Conservation (phyloP, 2,888 invertebrate genomes). For the Galerucella pusilla region DNA sequence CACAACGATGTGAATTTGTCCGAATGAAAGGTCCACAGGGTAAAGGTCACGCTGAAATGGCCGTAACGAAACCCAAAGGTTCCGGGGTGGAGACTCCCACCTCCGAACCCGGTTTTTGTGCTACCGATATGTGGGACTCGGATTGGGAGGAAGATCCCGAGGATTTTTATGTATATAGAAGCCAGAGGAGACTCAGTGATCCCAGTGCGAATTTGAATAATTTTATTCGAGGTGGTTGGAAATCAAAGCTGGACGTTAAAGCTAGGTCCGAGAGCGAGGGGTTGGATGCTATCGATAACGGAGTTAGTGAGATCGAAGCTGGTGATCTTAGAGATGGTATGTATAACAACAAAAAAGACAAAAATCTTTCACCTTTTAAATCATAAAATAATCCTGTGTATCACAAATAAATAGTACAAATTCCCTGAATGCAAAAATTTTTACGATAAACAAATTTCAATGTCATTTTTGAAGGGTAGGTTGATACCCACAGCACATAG, state of each 20-base stretch:
- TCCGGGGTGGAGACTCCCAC: constrained; percentile 95
- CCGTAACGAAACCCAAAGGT: constrained; percentile 90
- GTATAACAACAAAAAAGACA: constrained; percentile 46
- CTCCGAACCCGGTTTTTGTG: constrained; percentile 86
- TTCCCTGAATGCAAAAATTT: too few relatives aligned
- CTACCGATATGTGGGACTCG: constrained; percentile 89
- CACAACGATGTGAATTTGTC: constrained; percentile 95
- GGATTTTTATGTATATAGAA: constrained; percentile 82
- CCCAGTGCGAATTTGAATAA: constrained; percentile 91
- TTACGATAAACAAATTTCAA: too few relatives aligned
- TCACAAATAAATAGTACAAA: too few relatives aligned
- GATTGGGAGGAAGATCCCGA: constrained; percentile 91
- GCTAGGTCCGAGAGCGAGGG: constrained; percentile 94
- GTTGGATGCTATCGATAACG: constrained; percentile 85
- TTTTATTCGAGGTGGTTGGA: constrained; percentile 86
- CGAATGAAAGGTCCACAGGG: constrained; percentile 98
- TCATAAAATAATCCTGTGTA: too few relatives aligned
- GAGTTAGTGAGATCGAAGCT: constrained; percentile 92
- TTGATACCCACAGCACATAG: too few relatives aligned
- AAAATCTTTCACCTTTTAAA: too few relatives aligned
- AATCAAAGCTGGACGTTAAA: constrained; percentile 74
- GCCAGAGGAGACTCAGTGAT: constrained; percentile 87
- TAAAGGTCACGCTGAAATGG: constrained; percentile 98
- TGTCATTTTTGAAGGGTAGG: too few relatives aligned
- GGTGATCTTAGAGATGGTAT: constrained; percentile 92